A percentile compares a stretch with the other conserved stretches of the same genome.
Evolutionary conservation across 2,888 invertebrate genomes (phyloP).

Genomic region (Tanypteryx hageni): DNA sequence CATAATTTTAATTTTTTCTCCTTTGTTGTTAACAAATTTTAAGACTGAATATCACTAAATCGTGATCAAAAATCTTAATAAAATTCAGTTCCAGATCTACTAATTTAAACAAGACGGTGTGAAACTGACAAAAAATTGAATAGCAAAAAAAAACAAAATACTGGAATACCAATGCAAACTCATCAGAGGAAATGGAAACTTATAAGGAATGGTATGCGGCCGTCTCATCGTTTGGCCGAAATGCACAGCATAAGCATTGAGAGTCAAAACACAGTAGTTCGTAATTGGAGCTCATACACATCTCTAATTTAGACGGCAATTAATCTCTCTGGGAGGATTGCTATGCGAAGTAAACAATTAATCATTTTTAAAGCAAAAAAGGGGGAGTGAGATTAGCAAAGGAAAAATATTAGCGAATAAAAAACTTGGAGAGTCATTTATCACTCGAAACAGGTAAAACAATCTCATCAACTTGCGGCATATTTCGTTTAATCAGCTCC

Average conservation of each 20-base stretch:
- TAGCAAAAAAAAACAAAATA: too few relatives aligned
- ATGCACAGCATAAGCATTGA: not conserved
- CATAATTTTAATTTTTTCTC: too few relatives aligned
- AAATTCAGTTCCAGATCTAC: too few relatives aligned
- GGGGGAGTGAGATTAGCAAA: conserved; percentile 16
- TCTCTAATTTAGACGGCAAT: conserved; percentile 15
- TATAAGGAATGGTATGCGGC: conserved; percentile 14
- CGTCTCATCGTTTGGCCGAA: not conserved
- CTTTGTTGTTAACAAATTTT: too few relatives aligned
- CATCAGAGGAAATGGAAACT: not conserved
- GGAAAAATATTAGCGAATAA: conserved; percentile 24
- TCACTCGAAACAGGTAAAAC: conserved; percentile 16
- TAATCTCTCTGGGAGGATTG: not conserved
- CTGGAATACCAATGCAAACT: not conserved
- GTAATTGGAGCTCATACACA: conserved; percentile 22
- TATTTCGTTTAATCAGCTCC: conserved; percentile 3
- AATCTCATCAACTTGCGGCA: conserved; percentile 8
- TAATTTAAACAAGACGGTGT: too few relatives aligned
- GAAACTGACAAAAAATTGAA: too few relatives aligned
- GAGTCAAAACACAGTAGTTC: conserved; percentile 35
- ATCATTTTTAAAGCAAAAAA: not conserved
- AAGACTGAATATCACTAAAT: too few relatives aligned
- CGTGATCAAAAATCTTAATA: too few relatives aligned
- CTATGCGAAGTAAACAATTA: conserved; percentile 21
- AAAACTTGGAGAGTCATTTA: not conserved